A percentile compares a stretch with the other conserved stretches of the same genome.
Conservation (phyloP, 1,140 invertebrate species). For the Drosophila lini region DNA sequence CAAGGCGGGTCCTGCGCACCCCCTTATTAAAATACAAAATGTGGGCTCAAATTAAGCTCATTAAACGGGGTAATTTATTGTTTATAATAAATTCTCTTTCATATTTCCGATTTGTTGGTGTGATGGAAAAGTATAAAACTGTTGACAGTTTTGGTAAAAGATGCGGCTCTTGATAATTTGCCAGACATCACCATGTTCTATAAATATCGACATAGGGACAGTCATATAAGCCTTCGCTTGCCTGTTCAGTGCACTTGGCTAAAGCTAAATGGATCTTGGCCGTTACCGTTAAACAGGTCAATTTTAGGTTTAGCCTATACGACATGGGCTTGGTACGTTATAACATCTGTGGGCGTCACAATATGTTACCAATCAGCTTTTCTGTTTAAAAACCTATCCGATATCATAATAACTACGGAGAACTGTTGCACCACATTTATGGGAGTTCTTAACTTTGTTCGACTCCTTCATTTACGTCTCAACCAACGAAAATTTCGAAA, state of each 20-base stretch:
- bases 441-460: slow-evolving; percentile 75
- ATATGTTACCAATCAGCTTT: slow-evolving; percentile 74
- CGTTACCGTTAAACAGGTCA: slow-evolving; percentile 28
- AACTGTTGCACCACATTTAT: slow-evolving; percentile 83
- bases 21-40: slow-evolving; percentile 17
- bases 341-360: slow-evolving; percentile 71
- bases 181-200: slow-evolving; percentile 33
- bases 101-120: slow-evolving; percentile 1
- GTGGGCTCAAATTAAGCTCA: slow-evolving; percentile 11
- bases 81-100: slow-evolving; percentile 42
- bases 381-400: slow-evolving; percentile 59
- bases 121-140: slow-evolving; percentile 29
- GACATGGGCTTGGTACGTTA: slow-evolving; percentile 75
- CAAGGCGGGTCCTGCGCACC: not conserved
- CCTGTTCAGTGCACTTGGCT: slow-evolving; percentile 76
- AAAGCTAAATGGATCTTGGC: slow-evolving; percentile 83
- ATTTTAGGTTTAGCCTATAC: slow-evolving; percentile 43
- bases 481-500: slow-evolving; percentile 60
- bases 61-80: slow-evolving; percentile 38
- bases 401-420: slow-evolving; percentile 79
- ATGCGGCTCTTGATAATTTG: not conserved
- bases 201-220: slow-evolving; percentile 3
- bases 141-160: not conserved
- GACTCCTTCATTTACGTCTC: slow-evolving; percentile 69
- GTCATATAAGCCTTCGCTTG: slow-evolving; percentile 56